Conservation (phyloP, 2,113 vertebrate genomes). For the Ailuropoda melanoleuca region DNA sequence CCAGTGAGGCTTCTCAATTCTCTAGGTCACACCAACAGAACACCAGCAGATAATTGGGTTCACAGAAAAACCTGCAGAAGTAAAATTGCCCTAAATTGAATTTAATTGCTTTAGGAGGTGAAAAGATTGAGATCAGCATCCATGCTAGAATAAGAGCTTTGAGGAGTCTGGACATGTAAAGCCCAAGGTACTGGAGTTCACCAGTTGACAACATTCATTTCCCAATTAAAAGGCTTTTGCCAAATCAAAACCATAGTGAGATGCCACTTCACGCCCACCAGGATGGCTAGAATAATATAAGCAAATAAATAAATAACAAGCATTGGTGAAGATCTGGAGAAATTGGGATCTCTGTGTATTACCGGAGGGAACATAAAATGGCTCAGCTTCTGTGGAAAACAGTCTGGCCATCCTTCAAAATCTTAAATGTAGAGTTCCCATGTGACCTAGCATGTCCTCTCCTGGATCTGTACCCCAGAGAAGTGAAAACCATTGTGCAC, state of each 20-base stretch:
- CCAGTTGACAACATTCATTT: not conserved
- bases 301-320: not conserved
- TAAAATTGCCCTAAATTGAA: not conserved
- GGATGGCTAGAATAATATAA: not conserved
- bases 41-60: not conserved
- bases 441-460: not conserved
- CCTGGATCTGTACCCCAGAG: not conserved
- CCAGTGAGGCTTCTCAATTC: not conserved
- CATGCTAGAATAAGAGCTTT: not conserved
- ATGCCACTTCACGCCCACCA: not conserved
- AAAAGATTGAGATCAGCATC: not conserved
- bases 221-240: not conserved
- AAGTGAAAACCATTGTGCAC: not conserved
- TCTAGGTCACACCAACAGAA: not conserved
- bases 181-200: not conserved
- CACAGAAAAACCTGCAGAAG: not conserved
- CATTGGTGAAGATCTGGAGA: not conserved
- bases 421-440: not conserved
- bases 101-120: not conserved
- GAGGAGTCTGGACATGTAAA: not conserved
- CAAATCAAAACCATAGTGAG: not conserved
- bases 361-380: not conserved
- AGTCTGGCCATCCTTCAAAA: not conserved
- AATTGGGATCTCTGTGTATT: not conserved
- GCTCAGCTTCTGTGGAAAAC: not conserved